A percentile compares a stretch with the other conserved stretches of the same genome.
phyloP scores from a whole-genome alignment of 2,113 vertebrate species.

The Psittacula cyanocephala region DNA sequence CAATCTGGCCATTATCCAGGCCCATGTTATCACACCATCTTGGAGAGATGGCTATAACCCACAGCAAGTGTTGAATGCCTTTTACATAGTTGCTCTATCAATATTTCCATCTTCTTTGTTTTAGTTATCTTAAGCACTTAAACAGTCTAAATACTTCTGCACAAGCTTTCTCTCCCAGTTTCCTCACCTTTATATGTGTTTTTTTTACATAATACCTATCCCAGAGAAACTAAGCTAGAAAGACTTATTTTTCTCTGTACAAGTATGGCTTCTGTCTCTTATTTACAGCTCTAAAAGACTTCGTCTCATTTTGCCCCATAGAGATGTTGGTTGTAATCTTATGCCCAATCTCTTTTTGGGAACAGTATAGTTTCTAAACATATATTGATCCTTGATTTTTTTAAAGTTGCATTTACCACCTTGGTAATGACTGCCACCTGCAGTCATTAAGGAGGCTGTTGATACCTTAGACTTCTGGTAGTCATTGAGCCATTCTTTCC shows the following conservation, averaged over 20 bases:
- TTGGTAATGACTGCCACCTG: background rate
- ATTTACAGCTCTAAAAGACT: background rate
- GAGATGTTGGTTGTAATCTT: background rate
- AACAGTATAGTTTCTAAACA: background rate
- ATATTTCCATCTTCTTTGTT: background rate
- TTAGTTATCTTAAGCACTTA: background rate
- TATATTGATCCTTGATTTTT: background rate
- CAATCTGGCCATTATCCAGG: background rate
- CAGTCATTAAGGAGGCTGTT: background rate
- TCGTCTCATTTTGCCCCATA: background rate
- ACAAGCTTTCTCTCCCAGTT: background rate
- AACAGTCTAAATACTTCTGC: background rate
- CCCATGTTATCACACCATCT: background rate
- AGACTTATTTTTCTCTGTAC: background rate
- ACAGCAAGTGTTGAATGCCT: background rate
- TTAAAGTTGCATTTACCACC: background rate
- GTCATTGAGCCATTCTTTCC: background rate
- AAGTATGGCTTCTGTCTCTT: background rate
- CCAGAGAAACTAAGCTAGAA: background rate
- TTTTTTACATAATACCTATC: background rate
- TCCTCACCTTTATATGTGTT: background rate
- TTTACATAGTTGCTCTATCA: background rate
- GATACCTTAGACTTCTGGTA: background rate
- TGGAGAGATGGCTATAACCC: background rate
- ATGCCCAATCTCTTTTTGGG: background rate